phyloP scores from a whole-genome alignment of 2,888 invertebrate species.

The Miltochrista miniata region DNA sequence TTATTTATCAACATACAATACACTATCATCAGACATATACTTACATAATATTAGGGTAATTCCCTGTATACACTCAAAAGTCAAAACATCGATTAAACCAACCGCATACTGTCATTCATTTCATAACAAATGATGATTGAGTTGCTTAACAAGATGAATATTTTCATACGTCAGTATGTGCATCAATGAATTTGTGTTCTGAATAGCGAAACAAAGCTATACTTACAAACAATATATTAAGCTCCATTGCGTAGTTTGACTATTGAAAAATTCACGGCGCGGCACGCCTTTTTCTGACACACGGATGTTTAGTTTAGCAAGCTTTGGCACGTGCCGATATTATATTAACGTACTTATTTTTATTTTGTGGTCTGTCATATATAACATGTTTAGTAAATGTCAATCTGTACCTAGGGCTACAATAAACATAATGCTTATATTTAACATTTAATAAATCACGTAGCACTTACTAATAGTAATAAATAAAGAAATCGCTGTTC shows the following conservation, averaged over 20 bases:
- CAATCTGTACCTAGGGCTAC: not conserved
- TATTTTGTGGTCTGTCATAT: no score
- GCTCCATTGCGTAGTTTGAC: constrained; percentile 52
- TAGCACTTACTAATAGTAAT: no score
- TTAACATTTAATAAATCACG: no score
- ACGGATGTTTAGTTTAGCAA: constrained; percentile 14
- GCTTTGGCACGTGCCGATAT: constrained; percentile 27
- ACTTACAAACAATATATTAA: constrained; percentile 66
- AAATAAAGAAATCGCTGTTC: no score
- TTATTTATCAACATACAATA: no score
- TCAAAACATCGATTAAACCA: constrained; percentile 37
- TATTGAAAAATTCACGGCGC: constrained; percentile 51
- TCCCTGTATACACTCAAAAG: constrained; percentile 1
- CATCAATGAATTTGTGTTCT: constrained; percentile 61
- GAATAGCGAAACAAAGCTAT: constrained; percentile 64
- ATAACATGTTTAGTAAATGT: not conserved
- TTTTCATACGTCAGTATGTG: constrained; percentile 50
- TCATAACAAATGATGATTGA: constrained; percentile 67
- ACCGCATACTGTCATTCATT: constrained; percentile 31
- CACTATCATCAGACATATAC: no score
- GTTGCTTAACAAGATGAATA: constrained; percentile 73
- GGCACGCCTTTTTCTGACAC: constrained; percentile 34
- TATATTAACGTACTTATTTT: not conserved
- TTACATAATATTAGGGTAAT: no score
- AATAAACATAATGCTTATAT: no score